Evolutionary conservation across 1,140 invertebrate genomes (phyloP).

Genomic region (Drosophila nannoptera): DNA sequence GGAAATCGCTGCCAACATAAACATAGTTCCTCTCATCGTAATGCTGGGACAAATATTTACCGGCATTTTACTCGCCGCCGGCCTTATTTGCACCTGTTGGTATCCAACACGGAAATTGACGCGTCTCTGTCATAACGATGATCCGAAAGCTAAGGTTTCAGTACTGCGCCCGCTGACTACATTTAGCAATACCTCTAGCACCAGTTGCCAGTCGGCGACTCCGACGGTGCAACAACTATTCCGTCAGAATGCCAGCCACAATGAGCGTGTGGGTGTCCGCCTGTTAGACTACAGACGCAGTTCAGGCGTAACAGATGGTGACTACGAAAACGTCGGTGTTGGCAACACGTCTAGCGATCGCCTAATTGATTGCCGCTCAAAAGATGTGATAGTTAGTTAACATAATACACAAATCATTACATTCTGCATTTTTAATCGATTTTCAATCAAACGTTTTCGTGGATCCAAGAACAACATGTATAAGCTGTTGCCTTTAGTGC

Average conservation of each 20-base stretch:
- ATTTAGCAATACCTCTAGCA: constrained; percentile 18
- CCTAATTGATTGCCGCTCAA: constrained; percentile 39
- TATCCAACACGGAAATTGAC: constrained; percentile 69
- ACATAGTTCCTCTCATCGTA: constrained; percentile 64
- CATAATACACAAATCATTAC: constrained; percentile 48
- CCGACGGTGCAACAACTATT: constrained; percentile 18
- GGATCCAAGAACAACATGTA: no score
- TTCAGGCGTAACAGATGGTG: constrained; percentile 33
- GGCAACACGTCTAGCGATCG: constrained; percentile 37
- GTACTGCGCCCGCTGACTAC: constrained; percentile 54
- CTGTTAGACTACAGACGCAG: constrained; percentile 62
- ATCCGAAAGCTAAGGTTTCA: constrained; percentile 66
- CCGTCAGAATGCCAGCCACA: constrained; percentile 23
- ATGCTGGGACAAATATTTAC: constrained; percentile 69
- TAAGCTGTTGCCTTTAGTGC: not conserved
- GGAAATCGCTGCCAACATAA: constrained; percentile 79
- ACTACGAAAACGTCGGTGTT: constrained; percentile 2
- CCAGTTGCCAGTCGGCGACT: not conserved
- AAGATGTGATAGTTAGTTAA: constrained; percentile 73
- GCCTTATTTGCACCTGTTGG: constrained; percentile 73
- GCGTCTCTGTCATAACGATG: constrained; percentile 64
- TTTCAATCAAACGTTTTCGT: constrained; percentile 1
- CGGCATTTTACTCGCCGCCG: constrained; percentile 63
- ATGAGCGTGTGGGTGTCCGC: constrained; percentile 58
- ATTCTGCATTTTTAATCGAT: constrained; percentile 48